phyloP scores from a whole-genome alignment of 2,113 vertebrate species.

The Cochlearius cochlearius region DNA sequence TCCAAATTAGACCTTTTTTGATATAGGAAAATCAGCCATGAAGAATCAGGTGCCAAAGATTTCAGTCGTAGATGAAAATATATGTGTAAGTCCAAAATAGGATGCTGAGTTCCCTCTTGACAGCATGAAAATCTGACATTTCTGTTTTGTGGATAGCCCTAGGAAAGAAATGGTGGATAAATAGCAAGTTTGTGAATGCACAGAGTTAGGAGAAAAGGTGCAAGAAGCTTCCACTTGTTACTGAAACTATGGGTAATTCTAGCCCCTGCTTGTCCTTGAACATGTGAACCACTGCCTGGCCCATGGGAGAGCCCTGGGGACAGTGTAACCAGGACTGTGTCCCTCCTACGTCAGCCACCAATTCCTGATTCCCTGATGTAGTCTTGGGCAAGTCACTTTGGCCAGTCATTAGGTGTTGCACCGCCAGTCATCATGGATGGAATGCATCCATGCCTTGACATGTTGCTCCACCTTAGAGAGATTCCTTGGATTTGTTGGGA shows the following conservation, averaged over 20 bases:
- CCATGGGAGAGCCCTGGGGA: neutral
- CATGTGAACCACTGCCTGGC: neutral
- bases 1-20: neutral
- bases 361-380: neutral
- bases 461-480: rapidly evolving
- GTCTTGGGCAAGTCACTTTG: neutral
- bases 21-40: neutral
- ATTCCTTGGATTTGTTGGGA: neutral
- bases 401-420: neutral
- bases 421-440: neutral
- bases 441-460: neutral
- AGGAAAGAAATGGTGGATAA: neutral
- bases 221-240: neutral
- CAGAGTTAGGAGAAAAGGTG: neutral
- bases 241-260: neutral
- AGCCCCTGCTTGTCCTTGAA: neutral
- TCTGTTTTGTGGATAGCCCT: neutral
- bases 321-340: neutral
- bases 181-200: neutral
- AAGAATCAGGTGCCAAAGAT: neutral
- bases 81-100: neutral
- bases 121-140: slow-evolving; percentile 7
- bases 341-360: neutral
- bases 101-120: neutral
- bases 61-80: neutral